Conservation (phyloP, 2,113 vertebrate species). For the Toxotes chatareus region DNA sequence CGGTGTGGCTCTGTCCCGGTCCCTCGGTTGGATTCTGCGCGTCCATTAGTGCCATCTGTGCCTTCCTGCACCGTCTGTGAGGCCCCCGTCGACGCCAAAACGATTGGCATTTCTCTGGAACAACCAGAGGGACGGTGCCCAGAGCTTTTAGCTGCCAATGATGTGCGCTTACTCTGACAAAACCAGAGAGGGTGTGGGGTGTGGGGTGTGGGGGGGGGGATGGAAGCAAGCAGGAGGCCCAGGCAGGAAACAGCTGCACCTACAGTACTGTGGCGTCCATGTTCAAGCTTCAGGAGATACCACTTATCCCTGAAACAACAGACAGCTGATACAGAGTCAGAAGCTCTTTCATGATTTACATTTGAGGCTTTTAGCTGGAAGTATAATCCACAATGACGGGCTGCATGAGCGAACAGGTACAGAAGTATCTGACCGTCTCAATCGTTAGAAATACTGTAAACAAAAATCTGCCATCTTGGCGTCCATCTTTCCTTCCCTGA, state of each 20-base stretch:
- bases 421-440: no score
- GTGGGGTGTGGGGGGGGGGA: slow-evolving; percentile 19
- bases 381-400: background rate
- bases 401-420: background rate
- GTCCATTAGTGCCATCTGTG: slow-evolving; percentile 99
- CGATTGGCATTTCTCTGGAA: slow-evolving; percentile 97
- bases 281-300: slow-evolving; percentile 56
- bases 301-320: slow-evolving; percentile 43
- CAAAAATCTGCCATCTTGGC: no score
- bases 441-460: no score
- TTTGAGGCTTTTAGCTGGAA: background rate
- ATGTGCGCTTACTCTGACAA: slow-evolving; percentile 83
- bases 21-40: slow-evolving; percentile 97
- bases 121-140: slow-evolving; percentile 83
- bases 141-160: slow-evolving; percentile 85
- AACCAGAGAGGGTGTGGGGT: slow-evolving; percentile 44
- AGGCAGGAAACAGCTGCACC: slow-evolving; percentile 84
- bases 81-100: slow-evolving; percentile 89
- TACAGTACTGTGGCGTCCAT: slow-evolving; percentile 56
- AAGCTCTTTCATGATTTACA: slow-evolving; percentile 9
- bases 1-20: slow-evolving; percentile 89
- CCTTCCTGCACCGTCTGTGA: slow-evolving; percentile 96
- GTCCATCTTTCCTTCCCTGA: no score
- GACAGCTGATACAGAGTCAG: slow-evolving; percentile 3
- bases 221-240: slow-evolving; percentile 19